Conservation (phyloP, 2,888 invertebrate species). For the Apamea monoglypha region DNA sequence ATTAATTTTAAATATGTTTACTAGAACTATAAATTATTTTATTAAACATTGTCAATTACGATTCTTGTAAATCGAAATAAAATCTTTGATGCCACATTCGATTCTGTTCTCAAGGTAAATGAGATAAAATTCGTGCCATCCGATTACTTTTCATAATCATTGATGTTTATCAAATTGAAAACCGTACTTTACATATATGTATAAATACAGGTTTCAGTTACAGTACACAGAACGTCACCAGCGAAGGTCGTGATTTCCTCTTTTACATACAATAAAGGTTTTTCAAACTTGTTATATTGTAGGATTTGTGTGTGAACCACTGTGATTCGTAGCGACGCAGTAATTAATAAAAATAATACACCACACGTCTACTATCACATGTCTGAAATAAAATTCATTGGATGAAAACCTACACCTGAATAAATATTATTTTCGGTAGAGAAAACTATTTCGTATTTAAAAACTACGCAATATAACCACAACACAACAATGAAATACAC, state of each 20-base stretch:
- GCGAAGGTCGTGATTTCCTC: conserved; percentile 56
- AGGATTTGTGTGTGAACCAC: background rate
- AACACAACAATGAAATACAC: conserved; percentile 34
- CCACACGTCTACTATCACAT: background rate
- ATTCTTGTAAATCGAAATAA: conserved; percentile 27
- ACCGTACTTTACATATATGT: conserved; percentile 39
- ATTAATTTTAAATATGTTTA: background rate
- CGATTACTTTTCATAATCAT: conserved; percentile 40
- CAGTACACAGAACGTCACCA: conserved; percentile 38
- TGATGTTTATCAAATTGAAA: conserved; percentile 61
- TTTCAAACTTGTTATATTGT: conserved; percentile 14
- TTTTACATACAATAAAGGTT: conserved; percentile 18
- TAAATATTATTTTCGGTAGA: conserved; percentile 25
- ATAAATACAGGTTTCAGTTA: conserved; percentile 38
- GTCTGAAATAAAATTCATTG: background rate
- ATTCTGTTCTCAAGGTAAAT: conserved; percentile 67
- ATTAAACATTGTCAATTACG: background rate
- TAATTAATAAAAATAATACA: background rate
- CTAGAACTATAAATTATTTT: background rate
- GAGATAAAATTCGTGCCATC: conserved; percentile 64
- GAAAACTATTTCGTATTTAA: conserved; percentile 12
- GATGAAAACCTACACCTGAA: conserved; percentile 17
- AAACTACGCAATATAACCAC: conserved; percentile 29
- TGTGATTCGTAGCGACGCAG: background rate
- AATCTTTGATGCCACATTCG: conserved; percentile 31